Percentiles rank a stretch among this genome's conserved stretches.
phyloP scores from a whole-genome alignment of 2,888 invertebrate species.

The Blera fallax region DNA sequence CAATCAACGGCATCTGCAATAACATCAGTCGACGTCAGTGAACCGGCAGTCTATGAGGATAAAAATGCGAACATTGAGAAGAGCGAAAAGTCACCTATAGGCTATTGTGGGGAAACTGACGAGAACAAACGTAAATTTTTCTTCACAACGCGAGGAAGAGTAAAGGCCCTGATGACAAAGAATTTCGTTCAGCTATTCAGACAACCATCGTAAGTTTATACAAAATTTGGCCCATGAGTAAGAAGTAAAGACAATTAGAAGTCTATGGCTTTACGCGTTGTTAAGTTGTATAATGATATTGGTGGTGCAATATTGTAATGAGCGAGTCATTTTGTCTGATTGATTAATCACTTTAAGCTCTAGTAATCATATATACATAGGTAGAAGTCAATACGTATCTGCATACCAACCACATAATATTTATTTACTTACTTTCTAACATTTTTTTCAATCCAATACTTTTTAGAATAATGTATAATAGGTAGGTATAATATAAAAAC shows the following conservation, averaged over 20 bases:
- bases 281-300: not conserved
- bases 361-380: not conserved
- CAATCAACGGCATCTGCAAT: conserved; percentile 75
- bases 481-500: no score
- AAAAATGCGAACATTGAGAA: conserved; percentile 72
- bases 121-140: conserved; percentile 77
- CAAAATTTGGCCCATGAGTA: not conserved
- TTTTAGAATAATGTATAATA: no score
- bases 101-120: conserved; percentile 60
- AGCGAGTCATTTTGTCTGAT: not conserved
- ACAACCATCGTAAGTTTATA: conserved; percentile 86
- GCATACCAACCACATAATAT: not conserved
- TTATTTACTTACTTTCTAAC: not conserved
- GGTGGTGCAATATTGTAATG: not conserved
- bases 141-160: conserved; percentile 81
- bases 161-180: conserved; percentile 87
- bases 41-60: conserved; percentile 67
- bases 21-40: conserved; percentile 77
- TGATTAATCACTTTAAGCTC: not conserved
- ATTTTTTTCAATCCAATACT: no score
- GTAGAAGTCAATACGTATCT: no score
- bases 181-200: conserved; percentile 87
- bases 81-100: conserved; percentile 75
- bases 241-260: not conserved
- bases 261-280: not conserved